Conservation (phyloP, 2,113 vertebrate genomes). For the Amia ocellicauda region DNA sequence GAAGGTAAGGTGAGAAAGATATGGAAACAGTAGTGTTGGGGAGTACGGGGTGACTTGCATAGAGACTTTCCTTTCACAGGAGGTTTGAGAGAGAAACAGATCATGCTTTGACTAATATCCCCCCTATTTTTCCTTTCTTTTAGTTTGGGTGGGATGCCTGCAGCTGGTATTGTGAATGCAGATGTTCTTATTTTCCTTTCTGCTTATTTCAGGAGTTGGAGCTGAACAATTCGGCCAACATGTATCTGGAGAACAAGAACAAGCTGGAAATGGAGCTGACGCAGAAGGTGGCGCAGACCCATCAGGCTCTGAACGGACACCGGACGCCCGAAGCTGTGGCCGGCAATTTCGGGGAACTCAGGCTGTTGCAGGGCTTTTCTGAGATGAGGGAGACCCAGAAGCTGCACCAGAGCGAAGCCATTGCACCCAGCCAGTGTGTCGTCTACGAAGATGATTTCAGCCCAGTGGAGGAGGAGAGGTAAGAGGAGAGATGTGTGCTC, state of each 20-base stretch:
- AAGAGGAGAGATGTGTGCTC: slow-evolving; percentile 9
- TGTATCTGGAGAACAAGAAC: slow-evolving; percentile 81
- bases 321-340: slow-evolving; percentile 47
- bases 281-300: slow-evolving; percentile 52
- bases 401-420: slow-evolving; percentile 55
- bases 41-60: too few species aligned
- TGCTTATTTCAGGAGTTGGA: not conserved
- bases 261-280: slow-evolving; percentile 75
- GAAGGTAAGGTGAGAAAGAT: too few species aligned
- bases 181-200: not conserved
- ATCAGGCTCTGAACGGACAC: slow-evolving; percentile 45
- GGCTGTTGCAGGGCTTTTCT: slow-evolving; percentile 69
- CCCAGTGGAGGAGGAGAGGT: slow-evolving; percentile 60
- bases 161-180: too few species aligned
- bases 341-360: slow-evolving; percentile 69
- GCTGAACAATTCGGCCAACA: slow-evolving; percentile 30
- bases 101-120: too few species aligned
- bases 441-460: slow-evolving; percentile 50
- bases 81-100: too few species aligned
- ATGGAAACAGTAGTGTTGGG: too few species aligned
- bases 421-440: slow-evolving; percentile 49
- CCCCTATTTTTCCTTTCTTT: too few species aligned
- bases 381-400: slow-evolving; percentile 64
- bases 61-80: too few species aligned
- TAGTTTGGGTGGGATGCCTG: too few species aligned